Base-by-base conservation (phyloP, 2,797 vertebrate genomes). In the Thalassophryne amazonica region DNA sequence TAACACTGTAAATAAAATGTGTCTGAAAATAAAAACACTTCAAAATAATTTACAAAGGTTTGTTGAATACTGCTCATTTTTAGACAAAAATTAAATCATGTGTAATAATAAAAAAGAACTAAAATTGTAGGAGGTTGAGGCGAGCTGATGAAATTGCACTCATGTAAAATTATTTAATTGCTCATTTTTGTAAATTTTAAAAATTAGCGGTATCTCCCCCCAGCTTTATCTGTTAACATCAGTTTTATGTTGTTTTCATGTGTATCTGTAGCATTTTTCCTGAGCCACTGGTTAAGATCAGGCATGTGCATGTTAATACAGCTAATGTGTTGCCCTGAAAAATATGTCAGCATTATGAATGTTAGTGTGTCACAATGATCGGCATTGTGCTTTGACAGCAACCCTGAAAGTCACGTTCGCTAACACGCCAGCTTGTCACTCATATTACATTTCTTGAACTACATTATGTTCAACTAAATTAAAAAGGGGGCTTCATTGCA, bases 231-330 rank as follows among this genome's bases (percentile, higher is more conserved):
- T 25, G 29, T 10, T 23, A 2, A 53, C 19, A 10, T 51, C 11
- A 16, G 24, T 51, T 21, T 30, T 31, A 37, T 58, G 41, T 58
- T 41, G 58, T 67, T 17, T 55, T 5, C 43, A 38, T 72, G 32
- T 62, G 58, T 43, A 39, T 4, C 2, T 49, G 15, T 24, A 21
- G 18, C 17, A 3, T 36, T 50, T n/a, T 24, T 23, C 15, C 5
- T 3, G 18, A 42, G 6, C 11, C 27, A 22, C 22, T 34, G 4
- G 23, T 56, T 27, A 28, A 35, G 45, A 52, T 12, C 40, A 59
- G 57, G 74, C 82, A 82, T 81, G 78, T 75, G 77, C 71, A 80
- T 81, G 77, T 13, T 39, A 30, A 72, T 40, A 39, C 24, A 43
- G 15, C 35, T 23, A 6, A 18, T 35, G 6, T 35, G n/a, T 16